These are phyloP conservation scores for Drepana arcuata DNA, from an alignment of 1,140 invertebrate genomes.

Conservation along the genomic window DNA sequence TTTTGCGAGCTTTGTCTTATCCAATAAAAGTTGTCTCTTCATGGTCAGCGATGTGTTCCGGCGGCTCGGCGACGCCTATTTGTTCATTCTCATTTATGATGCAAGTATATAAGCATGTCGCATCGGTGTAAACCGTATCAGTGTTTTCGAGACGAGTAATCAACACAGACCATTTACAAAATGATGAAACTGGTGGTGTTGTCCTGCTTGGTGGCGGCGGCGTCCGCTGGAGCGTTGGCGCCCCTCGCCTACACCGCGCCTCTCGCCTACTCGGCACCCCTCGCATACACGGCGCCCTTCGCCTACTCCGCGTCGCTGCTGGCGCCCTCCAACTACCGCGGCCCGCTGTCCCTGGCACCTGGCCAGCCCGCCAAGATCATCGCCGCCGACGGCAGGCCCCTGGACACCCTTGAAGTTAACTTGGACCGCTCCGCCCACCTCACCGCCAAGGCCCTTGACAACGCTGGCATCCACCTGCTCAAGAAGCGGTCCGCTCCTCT, in stretches of 20 bases:
- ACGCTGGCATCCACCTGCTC: slow-evolving; percentile 6
- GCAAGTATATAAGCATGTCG: slow-evolving; percentile 22
- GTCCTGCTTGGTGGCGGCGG: slow-evolving; percentile 55
- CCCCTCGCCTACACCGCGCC: slow-evolving; percentile 9
- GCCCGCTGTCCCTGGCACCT: slow-evolving; percentile 47
- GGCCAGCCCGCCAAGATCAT: slow-evolving; percentile 50
- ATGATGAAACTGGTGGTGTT: slow-evolving; percentile 72
- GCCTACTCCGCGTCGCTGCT: slow-evolving; percentile 18
- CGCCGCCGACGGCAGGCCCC: slow-evolving; percentile 38
- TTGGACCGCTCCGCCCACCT: slow-evolving; percentile 57
- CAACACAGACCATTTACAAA: slow-evolving; percentile 45
- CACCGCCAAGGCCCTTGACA: slow-evolving; percentile 30
- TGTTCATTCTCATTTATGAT: slow-evolving; percentile 12
- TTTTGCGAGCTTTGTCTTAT: too few species aligned
- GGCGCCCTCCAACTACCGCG: slow-evolving; percentile 41
- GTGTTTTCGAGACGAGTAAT: slow-evolving; percentile 15
- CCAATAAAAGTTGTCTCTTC: slow-evolving; percentile 30
- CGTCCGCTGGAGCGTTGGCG: slow-evolving; percentile 19
- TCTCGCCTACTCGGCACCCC: slow-evolving; percentile 13
- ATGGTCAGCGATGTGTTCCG: slow-evolving; percentile 25
- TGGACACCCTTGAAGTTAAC: slow-evolving; percentile 62
- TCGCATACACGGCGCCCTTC: slow-evolving; percentile 30
- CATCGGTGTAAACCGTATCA: slow-evolving; percentile 19
- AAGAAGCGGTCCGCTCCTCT: slow-evolving; percentile 24
- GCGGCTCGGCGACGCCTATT: slow-evolving; percentile 22